Percentiles rank a stretch among this genome's conserved stretches.
Evolutionary conservation across 2,113 vertebrate genomes (phyloP).

Genomic region (Pomatorhinus ruficollis): DNA sequence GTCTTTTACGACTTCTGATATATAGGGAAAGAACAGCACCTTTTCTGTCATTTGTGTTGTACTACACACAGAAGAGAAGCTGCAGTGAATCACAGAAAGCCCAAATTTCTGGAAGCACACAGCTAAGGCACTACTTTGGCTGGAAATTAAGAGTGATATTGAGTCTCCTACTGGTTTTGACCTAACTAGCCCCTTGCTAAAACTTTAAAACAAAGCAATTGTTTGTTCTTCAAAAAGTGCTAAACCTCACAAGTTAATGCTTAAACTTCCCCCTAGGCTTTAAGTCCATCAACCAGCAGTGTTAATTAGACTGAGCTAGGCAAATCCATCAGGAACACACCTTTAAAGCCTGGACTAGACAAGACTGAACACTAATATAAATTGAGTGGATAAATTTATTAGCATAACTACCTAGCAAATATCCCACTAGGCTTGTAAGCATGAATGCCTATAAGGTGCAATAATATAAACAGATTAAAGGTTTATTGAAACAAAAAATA

Average conservation of each 20-base stretch:
- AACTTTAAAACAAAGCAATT: neutral
- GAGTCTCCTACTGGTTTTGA: neutral
- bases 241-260: neutral
- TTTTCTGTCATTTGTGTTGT: neutral
- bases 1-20: neutral
- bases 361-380: neutral
- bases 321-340: conserved; percentile 18
- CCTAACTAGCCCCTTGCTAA: neutral
- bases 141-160: neutral
- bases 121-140: neutral
- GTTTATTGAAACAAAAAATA: neutral
- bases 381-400: conserved; percentile 13
- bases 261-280: conserved; percentile 3
- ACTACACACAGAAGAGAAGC: neutral
- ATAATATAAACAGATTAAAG: neutral
- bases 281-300: neutral
- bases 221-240: neutral
- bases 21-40: rapidly evolving
- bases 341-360: neutral
- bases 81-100: neutral
- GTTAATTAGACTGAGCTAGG: conserved; percentile 6
- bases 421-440: neutral
- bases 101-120: neutral
- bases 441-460: neutral
- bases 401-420: neutral